Conservation (phyloP, 2,797 vertebrate genomes). For the Poecile montanus region DNA sequence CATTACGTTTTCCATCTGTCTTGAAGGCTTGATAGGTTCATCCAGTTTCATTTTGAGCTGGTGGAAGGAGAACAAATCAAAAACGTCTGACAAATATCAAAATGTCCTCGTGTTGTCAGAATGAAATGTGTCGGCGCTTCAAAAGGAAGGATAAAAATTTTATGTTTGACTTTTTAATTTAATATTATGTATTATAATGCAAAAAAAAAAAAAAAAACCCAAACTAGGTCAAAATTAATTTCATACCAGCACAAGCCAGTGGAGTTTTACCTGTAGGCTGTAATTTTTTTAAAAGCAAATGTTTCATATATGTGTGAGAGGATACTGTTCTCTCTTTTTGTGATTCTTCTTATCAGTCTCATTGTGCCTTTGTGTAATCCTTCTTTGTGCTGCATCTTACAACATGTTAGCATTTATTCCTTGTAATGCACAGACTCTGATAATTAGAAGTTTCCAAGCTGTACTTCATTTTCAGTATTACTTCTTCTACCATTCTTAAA, state of each 20-base stretch:
- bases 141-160: slow-evolving; percentile 27
- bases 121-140: background rate
- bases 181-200: slow-evolving; percentile 10
- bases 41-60: slow-evolving; percentile 8
- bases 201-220: background rate
- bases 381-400: background rate
- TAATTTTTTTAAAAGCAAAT: slow-evolving; percentile 22
- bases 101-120: slow-evolving; percentile 31
- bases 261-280: slow-evolving; percentile 30
- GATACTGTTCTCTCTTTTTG: background rate
- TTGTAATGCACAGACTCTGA: background rate
- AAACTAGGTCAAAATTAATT: slow-evolving; percentile 52
- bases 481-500: background rate
- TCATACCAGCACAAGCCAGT: background rate
- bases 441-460: slow-evolving; percentile 8
- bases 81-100: slow-evolving; percentile 28
- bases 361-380: background rate
- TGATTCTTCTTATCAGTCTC: slow-evolving; percentile 9
- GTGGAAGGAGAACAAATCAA: slow-evolving; percentile 37
- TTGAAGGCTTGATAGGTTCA: slow-evolving; percentile 17
- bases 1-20: slow-evolving; percentile 3
- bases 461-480: background rate
- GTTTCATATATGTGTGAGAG: background rate
- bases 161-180: slow-evolving; percentile 43
- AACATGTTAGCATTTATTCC: background rate